Evolutionary conservation across 2,888 invertebrate species (phyloP).

Genomic region (Sinodicranocentrus sp.): DNA sequence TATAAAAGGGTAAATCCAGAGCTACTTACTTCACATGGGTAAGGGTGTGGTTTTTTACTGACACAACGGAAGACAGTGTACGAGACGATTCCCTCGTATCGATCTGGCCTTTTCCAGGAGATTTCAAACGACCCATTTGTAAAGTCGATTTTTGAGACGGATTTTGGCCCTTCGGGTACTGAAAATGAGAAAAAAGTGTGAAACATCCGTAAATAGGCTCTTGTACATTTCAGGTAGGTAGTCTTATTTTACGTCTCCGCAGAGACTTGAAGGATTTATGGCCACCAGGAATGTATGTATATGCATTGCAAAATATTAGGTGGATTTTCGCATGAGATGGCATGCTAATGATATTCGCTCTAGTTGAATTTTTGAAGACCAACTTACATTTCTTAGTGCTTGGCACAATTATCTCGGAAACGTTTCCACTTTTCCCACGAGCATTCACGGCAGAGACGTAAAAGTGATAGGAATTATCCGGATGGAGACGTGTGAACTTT

Average conservation of each 20-base stretch:
- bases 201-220: neutral
- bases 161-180: conserved; percentile 81
- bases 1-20: neutral
- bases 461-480: conserved; percentile 80
- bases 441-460: conserved; percentile 83
- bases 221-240: too few species aligned
- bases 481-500: conserved; percentile 81
- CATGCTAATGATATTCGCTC: neutral
- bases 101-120: conserved; percentile 84
- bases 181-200: conserved; percentile 58
- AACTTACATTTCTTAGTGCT: conserved; percentile 80
- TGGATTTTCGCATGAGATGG: neutral
- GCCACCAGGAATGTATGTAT: neutral
- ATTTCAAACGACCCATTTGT: conserved; percentile 86
- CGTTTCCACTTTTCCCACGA: conserved; percentile 82
- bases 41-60: conserved; percentile 81
- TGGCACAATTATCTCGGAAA: conserved; percentile 83
- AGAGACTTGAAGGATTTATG: conserved; percentile 18
- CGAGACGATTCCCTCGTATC: conserved; percentile 78
- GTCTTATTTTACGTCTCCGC: conserved; percentile 5
- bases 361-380: neutral
- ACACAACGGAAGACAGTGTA: conserved; percentile 92
- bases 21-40: conserved; percentile 81
- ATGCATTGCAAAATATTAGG: neutral
- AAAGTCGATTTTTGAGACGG: conserved; percentile 86